phyloP scores from a whole-genome alignment of 2,888 invertebrate species.

The Aphrophora alni region DNA sequence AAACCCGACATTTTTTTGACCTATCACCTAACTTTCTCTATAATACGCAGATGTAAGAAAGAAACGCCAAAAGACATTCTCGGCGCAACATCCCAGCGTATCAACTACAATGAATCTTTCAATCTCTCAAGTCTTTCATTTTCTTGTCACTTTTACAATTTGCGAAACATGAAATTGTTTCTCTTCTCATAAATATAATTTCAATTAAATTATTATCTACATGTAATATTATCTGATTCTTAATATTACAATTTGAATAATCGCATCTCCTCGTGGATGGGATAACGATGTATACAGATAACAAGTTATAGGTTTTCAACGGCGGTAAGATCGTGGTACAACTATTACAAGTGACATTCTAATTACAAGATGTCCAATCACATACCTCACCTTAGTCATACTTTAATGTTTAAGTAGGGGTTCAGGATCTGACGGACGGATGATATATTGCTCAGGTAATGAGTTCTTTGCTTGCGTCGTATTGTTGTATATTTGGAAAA shows the following conservation, averaged over 20 bases:
- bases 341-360: background rate
- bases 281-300: background rate
- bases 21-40: too few species aligned
- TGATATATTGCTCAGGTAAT: too few species aligned
- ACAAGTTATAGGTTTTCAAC: background rate
- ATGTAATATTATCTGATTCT: background rate
- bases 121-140: too few species aligned
- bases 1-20: too few species aligned
- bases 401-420: too few species aligned
- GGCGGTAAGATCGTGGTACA: background rate
- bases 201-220: background rate
- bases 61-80: too few species aligned
- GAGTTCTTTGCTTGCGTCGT: background rate
- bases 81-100: too few species aligned
- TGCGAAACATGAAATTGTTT: background rate
- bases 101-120: too few species aligned
- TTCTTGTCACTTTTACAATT: background rate
- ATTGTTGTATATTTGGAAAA: too few species aligned
- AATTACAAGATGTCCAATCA: background rate
- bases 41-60: too few species aligned
- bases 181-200: background rate
- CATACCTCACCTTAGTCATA: too few species aligned
- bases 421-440: too few species aligned
- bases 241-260: background rate
- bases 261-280: background rate